These are phyloP conservation scores for Numenius phaeopus DNA, from an alignment of 2,797 vertebrate species.

Conservation along the genomic window DNA sequence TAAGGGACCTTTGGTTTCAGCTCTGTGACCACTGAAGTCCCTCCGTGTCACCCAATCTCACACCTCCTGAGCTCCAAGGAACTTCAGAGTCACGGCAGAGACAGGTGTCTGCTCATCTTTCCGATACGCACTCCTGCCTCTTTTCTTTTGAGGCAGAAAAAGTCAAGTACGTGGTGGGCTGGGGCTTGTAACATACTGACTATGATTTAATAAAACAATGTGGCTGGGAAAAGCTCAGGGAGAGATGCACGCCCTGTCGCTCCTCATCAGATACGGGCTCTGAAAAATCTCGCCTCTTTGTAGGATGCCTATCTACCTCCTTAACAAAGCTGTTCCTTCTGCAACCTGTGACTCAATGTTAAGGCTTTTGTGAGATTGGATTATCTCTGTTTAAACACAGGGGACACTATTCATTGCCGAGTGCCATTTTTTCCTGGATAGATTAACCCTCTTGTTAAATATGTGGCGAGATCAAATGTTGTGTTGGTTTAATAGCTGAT, in stretches of 20 bases:
- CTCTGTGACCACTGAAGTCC: background rate
- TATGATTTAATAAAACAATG: background rate
- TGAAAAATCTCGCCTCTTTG: background rate
- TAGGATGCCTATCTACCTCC: background rate
- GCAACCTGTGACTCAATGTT: fast-evolving
- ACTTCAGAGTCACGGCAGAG: background rate
- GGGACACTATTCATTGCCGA: background rate
- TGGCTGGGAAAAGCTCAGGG: background rate
- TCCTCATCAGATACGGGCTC: background rate
- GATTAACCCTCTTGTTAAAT: slow-evolving; percentile 16
- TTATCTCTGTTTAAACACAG: background rate
- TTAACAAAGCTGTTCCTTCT: background rate
- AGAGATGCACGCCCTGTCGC: background rate
- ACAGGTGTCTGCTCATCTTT: background rate
- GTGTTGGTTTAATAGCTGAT: slow-evolving; percentile 23
- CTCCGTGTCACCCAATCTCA: background rate
- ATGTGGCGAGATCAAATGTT: background rate
- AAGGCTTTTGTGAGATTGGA: background rate
- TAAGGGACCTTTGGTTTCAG: background rate
- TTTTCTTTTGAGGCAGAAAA: background rate
- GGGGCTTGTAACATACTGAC: background rate
- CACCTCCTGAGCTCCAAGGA: background rate
- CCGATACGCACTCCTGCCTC: fast-evolving
- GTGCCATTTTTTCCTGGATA: background rate
- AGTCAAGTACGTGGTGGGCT: background rate